A percentile compares a stretch with the other conserved stretches of the same genome.
These are phyloP conservation scores for Pelodytes ibericus DNA, from an alignment of 2,797 vertebrate genomes.

Conservation along the genomic window DNA sequence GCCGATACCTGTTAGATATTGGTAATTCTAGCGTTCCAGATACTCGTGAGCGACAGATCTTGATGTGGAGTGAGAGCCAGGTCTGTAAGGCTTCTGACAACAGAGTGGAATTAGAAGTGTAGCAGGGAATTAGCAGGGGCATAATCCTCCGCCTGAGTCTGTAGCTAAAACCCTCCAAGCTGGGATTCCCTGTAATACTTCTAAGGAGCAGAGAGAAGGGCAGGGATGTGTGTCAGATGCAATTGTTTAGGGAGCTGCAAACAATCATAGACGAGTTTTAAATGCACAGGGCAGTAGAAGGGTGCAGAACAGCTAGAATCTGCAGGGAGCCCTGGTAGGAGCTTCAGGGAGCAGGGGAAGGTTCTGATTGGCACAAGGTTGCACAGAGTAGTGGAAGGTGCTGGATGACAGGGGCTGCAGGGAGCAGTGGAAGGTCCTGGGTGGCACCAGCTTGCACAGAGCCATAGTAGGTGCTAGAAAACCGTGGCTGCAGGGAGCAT, in stretches of 20 bases:
- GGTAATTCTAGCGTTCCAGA: too few species aligned
- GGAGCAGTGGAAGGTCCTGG: not conserved
- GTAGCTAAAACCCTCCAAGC: conserved; percentile 29
- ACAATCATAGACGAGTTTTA: too few species aligned
- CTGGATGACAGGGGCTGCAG: not conserved
- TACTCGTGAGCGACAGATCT: not conserved
- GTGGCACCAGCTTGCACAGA: too few species aligned
- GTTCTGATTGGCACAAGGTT: too few species aligned
- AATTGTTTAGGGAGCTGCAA: too few species aligned
- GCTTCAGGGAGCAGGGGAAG: not conserved
- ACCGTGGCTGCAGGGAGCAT: too few species aligned
- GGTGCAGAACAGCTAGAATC: too few species aligned
- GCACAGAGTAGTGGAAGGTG: not conserved
- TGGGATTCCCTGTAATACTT: conserved; percentile 42
- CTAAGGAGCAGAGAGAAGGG: conserved; percentile 17
- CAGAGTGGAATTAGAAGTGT: conserved; percentile 26
- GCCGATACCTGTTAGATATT: too few species aligned
- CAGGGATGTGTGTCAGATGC: not conserved
- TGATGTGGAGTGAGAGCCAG: not conserved
- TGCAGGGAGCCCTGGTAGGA: not conserved
- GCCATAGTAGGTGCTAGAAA: not conserved
- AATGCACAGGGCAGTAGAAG: too few species aligned
- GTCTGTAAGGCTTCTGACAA: not conserved
- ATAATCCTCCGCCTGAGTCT: conserved; percentile 45
- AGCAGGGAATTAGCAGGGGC: conserved; percentile 28